A percentile compares a stretch with the other conserved stretches of the same genome.
Conservation (phyloP, 2,113 vertebrate genomes). For the Butorides virescens region DNA sequence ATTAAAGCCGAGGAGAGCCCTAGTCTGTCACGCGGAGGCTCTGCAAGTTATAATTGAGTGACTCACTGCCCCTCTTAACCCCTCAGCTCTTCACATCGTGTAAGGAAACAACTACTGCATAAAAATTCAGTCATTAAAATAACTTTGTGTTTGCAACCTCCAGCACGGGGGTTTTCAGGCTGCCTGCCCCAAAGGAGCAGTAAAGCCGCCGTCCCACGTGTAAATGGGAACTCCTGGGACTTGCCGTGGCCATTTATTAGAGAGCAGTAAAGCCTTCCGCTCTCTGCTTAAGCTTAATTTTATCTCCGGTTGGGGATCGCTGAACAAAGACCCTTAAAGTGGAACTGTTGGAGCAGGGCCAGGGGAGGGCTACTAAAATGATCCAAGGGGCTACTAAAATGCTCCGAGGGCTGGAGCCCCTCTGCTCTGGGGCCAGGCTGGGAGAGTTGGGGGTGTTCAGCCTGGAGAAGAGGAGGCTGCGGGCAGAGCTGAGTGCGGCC, state of each 20-base stretch:
- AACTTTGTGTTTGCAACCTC: neutral
- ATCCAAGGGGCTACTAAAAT: no score
- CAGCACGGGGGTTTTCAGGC: neutral
- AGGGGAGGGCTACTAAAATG: no score
- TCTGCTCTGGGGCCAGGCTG: no score
- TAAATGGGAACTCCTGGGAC: neutral
- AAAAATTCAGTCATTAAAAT: neutral
- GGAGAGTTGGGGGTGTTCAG: no score
- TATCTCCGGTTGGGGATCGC: rapidly evolving
- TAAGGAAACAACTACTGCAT: neutral
- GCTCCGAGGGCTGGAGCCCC: no score
- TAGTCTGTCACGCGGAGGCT: neutral
- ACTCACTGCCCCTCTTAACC: neutral
- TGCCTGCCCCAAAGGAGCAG: neutral
- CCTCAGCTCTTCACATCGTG: neutral
- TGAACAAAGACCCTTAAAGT: rapidly evolving
- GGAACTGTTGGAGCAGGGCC: no score
- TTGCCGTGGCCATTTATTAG: neutral
- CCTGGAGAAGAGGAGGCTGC: no score
- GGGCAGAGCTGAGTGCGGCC: no score
- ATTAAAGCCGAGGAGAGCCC: neutral
- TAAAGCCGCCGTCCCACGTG: neutral
- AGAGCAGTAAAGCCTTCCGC: neutral
- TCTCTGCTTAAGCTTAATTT: neutral
- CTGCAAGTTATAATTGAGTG: neutral